Evolutionary conservation across 2,113 vertebrate species (phyloP).

Genomic region (Ailurus styani): DNA sequence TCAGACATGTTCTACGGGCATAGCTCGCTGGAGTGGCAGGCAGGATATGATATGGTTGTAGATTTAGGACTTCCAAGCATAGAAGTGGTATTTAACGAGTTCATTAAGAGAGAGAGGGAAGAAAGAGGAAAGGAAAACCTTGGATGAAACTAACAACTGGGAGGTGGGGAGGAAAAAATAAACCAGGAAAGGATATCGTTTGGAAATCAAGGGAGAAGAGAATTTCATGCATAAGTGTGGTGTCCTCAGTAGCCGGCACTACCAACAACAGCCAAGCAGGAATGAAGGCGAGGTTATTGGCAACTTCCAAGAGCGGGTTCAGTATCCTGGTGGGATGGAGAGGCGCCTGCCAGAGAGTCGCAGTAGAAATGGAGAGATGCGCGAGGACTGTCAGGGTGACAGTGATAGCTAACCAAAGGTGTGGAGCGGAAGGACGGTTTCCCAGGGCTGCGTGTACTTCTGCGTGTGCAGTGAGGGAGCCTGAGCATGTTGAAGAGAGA

Average conservation of each 20-base stretch:
- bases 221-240: neutral
- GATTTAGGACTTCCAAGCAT: neutral
- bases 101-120: neutral
- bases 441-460: accelerated
- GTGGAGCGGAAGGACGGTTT: neutral
- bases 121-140: neutral
- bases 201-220: neutral
- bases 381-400: neutral
- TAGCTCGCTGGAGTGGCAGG: neutral
- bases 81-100: neutral
- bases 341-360: neutral
- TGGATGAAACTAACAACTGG: neutral
- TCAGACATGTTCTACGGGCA: neutral
- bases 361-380: neutral
- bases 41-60: neutral
- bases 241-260: neutral
- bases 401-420: neutral
- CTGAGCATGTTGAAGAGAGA: neutral
- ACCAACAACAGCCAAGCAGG: neutral
- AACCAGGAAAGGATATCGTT: neutral
- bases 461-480: neutral
- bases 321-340: neutral
- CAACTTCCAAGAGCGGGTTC: neutral
- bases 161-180: neutral
- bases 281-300: neutral